A percentile compares a stretch with the other conserved stretches of the same genome.
Evolutionary conservation across 2,113 vertebrate species (phyloP).

Genomic region (Diadophis punctatus): DNA sequence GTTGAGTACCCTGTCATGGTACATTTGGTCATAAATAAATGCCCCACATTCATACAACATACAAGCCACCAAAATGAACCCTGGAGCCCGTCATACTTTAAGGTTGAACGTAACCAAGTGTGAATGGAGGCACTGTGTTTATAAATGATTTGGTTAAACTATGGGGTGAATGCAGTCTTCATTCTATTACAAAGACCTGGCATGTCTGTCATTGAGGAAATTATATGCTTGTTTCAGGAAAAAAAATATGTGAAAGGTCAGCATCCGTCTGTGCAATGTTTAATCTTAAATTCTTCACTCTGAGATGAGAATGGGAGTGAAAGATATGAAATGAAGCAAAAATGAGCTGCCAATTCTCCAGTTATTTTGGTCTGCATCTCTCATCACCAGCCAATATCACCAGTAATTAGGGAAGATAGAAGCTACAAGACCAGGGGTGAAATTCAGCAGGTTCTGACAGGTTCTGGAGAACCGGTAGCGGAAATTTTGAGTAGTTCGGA

Average conservation of each 20-base stretch:
- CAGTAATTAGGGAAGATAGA: not conserved
- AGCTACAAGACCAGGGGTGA: not conserved
- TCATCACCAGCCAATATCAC: not conserved
- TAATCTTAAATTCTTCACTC: not conserved
- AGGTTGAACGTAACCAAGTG: not conserved
- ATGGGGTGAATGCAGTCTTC: not conserved
- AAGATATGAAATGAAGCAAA: not conserved
- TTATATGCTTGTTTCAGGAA: not conserved
- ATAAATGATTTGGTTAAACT: not conserved
- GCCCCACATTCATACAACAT: not conserved
- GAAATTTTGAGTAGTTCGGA: no score
- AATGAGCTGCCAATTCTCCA: not conserved
- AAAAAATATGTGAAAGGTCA: not conserved
- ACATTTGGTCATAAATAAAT: not conserved
- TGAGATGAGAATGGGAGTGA: not conserved
- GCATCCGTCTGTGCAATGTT: not conserved
- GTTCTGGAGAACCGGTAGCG: no score
- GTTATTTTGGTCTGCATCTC: not conserved
- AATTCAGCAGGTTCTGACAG: no score
- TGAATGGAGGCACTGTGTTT: not conserved
- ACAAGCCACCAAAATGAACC: not conserved
- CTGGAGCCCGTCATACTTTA: not conserved
- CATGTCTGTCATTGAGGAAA: not conserved
- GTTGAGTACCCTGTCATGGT: not conserved
- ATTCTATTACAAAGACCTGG: not conserved